Evolutionary conservation across 2,797 vertebrate genomes (phyloP), one percentile per base, ranked within the genome.

Genomic region (Calcarius lapponicus): DNA sequence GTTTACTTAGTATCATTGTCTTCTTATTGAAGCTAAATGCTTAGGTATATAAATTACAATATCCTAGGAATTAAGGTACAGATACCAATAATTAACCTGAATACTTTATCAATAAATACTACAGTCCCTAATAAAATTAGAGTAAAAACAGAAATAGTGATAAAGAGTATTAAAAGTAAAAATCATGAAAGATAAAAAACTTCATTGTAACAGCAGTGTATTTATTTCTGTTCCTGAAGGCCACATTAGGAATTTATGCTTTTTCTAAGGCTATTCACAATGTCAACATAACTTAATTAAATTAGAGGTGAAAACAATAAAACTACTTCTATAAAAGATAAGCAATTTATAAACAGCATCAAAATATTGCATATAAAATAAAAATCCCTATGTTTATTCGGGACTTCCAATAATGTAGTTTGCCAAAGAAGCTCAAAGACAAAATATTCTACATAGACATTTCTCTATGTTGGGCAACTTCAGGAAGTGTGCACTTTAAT

Each of bases 181-280:
- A 51, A 34, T 7, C 2, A 65, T 7, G 4, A 54, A 85, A 91
- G 10, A 67, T 17, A 58, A 69, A 88, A 89, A 80, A 16, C 1
- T 31, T 79, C 3, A 61, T 34, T 26, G 14, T 64, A 67, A 26
- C 21, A 65, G 20, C n/a, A 75, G 60, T n/a, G 14, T 11, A 70
- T 45, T 67, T 7, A 62, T 50, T 92, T 82, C 57, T 71, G 14
- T 45, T 94, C 21, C 40, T 62, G 25, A 26, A 67, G 36, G 24
- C 16, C 64, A 7, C 15, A 72, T 61, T 18, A 78, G 10, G n/a
- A 66, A 78, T 81, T 88, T 70, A 69, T 66, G n/a, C 8, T 72
- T 95, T 90, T 92, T 91, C 54, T 88, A 84, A 72, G 20, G 26
- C 28, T 91, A 60, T 48, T 17, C 62, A n/a, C n/a, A 79, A 62